These are phyloP conservation scores for Apis mellifera DNA, from an alignment of 1,140 invertebrate genomes.

Conservation along the genomic window DNA sequence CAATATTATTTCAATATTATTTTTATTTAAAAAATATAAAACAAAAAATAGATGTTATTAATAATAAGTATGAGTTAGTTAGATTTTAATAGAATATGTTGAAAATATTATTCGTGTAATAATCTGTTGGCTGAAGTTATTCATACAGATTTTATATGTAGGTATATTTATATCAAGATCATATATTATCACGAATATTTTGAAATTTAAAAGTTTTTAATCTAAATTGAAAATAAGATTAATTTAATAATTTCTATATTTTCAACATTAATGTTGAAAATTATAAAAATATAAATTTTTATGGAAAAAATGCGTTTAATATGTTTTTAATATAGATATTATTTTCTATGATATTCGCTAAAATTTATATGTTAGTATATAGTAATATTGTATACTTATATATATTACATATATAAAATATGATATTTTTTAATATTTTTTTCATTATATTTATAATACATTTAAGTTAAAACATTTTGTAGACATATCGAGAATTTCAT, in stretches of 20 bases:
- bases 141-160: neutral
- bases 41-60: too few species aligned
- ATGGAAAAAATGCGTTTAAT: too few species aligned
- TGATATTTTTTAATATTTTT: too few species aligned
- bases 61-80: too few species aligned
- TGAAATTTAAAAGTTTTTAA: neutral
- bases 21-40: too few species aligned
- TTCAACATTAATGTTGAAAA: neutral
- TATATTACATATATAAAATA: too few species aligned
- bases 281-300: neutral
- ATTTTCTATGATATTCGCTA: too few species aligned
- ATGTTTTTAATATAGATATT: too few species aligned
- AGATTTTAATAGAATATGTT: neutral
- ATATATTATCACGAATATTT: neutral
- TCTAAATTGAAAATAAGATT: neutral
- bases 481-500: neutral
- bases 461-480: neutral
- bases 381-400: too few species aligned
- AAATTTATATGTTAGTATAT: too few species aligned
- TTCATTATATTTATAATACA: too few species aligned
- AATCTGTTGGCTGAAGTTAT: neutral
- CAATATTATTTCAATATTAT: too few species aligned
- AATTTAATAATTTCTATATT: neutral
- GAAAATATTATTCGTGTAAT: neutral
- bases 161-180: conserved; percentile 19